Percentiles rank a stretch among this genome's conserved stretches.
Evolutionary conservation across 2,888 invertebrate genomes (phyloP).

Genomic region (Gerris lacustris): DNA sequence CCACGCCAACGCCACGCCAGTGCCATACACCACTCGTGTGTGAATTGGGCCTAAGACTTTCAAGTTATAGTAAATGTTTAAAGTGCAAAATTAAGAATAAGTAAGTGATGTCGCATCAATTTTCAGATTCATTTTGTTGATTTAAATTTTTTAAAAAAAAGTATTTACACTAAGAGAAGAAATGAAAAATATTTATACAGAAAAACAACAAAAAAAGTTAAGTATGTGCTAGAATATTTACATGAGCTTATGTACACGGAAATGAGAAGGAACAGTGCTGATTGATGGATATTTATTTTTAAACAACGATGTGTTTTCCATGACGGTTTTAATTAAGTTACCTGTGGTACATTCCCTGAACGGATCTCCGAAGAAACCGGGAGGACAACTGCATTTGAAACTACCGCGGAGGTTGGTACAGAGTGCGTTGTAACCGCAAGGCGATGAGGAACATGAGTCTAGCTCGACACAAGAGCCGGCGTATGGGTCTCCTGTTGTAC

Average conservation of each 20-base stretch:
- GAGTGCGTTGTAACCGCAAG: slow-evolving; percentile 66
- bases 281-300: background rate
- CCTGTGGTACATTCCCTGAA: slow-evolving; percentile 48
- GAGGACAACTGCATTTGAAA: slow-evolving; percentile 68
- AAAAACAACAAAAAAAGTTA: no score
- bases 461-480: slow-evolving; percentile 58
- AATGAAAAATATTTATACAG: no score
- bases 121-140: no score
- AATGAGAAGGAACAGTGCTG: background rate
- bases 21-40: no score
- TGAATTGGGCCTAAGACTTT: no score
- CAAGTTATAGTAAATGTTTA: no score
- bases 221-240: no score
- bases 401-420: slow-evolving; percentile 69
- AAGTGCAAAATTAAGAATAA: no score
- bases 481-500: slow-evolving; percentile 67
- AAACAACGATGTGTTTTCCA: background rate
- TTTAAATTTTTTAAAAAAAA: no score
- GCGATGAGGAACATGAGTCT: slow-evolving; percentile 57
- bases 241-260: background rate
- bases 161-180: no score
- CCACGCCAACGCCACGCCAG: no score
- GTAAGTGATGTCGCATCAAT: no score
- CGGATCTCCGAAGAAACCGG: slow-evolving; percentile 71
- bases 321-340: background rate